Evolutionary conservation across 2,797 vertebrate genomes (phyloP).

Genomic region (Phyllotis vaccarum): DNA sequence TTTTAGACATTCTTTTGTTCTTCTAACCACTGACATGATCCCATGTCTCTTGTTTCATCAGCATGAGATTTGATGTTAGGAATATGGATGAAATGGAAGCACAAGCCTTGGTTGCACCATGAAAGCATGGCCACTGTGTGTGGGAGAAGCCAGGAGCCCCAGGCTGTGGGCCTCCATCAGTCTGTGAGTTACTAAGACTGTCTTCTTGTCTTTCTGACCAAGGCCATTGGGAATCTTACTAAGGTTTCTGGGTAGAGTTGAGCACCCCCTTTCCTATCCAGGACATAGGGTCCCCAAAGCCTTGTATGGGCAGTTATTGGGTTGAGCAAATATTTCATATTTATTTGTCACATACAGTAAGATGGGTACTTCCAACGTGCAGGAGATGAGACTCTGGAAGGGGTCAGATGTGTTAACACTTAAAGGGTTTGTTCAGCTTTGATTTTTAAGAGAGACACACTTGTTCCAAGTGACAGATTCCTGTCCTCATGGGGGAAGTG

Average conservation of each 20-base stretch:
- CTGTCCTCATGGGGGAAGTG: neutral
- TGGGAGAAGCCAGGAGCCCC: neutral
- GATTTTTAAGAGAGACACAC: neutral
- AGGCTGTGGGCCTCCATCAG: fast-evolving
- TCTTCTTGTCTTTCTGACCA: neutral
- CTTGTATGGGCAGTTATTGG: too few species aligned
- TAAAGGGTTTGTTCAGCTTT: neutral
- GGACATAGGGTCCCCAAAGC: neutral
- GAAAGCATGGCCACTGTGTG: neutral
- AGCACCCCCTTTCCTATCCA: too few species aligned
- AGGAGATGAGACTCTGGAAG: neutral
- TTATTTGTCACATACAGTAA: neutral
- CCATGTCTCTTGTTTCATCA: neutral
- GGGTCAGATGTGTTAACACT: too few species aligned
- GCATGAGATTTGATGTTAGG: neutral
- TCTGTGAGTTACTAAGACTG: fast-evolving
- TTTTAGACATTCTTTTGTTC: constrained; percentile 42
- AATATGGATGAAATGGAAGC: neutral
- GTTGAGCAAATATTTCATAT: too few species aligned
- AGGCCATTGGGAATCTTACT: neutral
- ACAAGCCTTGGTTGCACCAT: fast-evolving
- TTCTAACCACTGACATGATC: neutral
- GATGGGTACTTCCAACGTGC: neutral
- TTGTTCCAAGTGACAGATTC: too few species aligned
- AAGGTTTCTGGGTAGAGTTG: neutral